Base-by-base conservation (phyloP, 1,140 invertebrate species). In the Neuroterus valhalla region DNA sequence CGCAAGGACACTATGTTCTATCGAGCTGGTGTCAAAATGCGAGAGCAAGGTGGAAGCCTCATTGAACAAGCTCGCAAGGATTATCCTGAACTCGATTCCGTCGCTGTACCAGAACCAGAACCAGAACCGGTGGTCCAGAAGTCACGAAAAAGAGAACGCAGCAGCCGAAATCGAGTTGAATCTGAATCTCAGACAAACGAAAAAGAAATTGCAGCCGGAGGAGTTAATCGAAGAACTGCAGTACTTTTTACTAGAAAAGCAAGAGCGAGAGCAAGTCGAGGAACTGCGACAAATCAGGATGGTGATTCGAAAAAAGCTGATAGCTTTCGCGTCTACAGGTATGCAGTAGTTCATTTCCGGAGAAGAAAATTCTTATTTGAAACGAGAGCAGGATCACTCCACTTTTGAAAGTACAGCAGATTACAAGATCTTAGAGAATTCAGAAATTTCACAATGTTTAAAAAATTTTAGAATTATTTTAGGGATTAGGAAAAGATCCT, bases 1-100 rank as follows among this genome's bases (percentile, higher is more conserved):
- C 95, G 96, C 70, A 97, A 97, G 87, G 97, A 98, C 81, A 98
- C 97, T 0, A 94, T 96, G 78, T 95, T 95, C 83, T 94, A 95
- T 88, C 93, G 94, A 75, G 95, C 96, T 8, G 98, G 95, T 15
- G 90, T 96, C 1, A 96, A 94, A 82, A 94, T 98, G 93, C 93
- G 95, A 66, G 96, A 98, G 80, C 94, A 96, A 89, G 96, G 96
- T 62, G 92, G 92, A 26, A 89, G 91, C 0, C 90, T 98, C 14
- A 94, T 98, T 80, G 93, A 95, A 21, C 93, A 95, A 84, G 94
- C 94, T 4, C 91, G 94, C 3, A 93, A 94, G 80, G 95, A 89
- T 23, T 87, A 89, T 73, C 87, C 89, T 2, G 88, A 96, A 75
- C 88, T 96, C 4, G 93, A 95, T 94, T 6, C 78, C 87, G 31